These are phyloP conservation scores for Rattus rattus DNA, from an alignment of 2,113 vertebrate genomes.

Conservation along the genomic window DNA sequence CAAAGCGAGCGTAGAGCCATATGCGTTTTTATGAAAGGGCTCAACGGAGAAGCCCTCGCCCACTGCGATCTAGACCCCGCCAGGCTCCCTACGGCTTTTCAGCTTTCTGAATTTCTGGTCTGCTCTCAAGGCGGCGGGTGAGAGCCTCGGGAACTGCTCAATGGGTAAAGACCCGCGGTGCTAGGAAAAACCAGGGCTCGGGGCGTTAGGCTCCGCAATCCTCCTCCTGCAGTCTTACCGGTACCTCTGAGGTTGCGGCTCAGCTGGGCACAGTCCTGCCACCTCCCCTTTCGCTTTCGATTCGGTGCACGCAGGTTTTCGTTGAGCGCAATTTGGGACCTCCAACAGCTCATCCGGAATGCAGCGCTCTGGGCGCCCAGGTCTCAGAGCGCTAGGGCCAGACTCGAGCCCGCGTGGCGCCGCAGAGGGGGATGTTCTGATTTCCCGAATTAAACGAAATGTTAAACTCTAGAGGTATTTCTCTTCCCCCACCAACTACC, in stretches of 20 bases:
- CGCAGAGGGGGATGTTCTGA: background rate
- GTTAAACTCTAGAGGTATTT: background rate
- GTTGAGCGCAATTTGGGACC: background rate
- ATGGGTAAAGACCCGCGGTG: background rate
- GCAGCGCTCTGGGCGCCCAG: background rate
- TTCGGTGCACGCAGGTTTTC: slow-evolving; percentile 72
- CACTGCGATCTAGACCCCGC: background rate
- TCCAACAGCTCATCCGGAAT: no score
- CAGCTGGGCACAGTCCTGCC: background rate
- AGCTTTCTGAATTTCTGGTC: background rate
- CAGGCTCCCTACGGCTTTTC: accelerated
- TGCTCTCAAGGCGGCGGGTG: background rate
- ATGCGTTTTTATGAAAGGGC: background rate
- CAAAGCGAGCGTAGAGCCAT: accelerated
- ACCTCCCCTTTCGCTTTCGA: slow-evolving; percentile 78
- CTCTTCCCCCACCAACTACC: background rate
- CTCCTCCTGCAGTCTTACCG: background rate
- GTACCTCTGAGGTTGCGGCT: background rate
- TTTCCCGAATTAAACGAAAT: background rate
- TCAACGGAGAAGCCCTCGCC: accelerated
- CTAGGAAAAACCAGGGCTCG: no score
- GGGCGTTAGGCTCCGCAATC: background rate
- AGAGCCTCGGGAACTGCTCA: background rate
- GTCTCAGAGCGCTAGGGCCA: accelerated
- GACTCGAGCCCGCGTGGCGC: background rate